Base-by-base conservation (phyloP, 2,888 invertebrate genomes). In the Aradus depressus region DNA sequence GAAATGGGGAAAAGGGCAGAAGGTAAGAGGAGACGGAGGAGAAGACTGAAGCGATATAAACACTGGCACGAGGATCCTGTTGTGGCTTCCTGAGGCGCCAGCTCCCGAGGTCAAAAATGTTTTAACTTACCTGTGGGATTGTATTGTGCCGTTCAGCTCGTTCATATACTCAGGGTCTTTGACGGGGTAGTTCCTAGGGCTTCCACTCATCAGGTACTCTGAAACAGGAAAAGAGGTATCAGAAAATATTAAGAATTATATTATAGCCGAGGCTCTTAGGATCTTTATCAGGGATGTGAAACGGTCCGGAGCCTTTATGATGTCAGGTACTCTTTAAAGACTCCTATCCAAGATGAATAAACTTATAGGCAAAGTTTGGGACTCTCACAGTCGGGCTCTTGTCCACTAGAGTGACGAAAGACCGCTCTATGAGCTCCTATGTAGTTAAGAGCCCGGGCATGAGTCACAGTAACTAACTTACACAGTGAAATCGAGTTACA, bases 71-170 rank as follows among this genome's bases (percentile, higher is more conserved):
- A 21, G 23, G 38, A 26, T 32, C 41, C 14, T 28, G 8, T 28
- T 28, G 8, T 5, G 12, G 35, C 5, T 34, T 34, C 12, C n/a
- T 34, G n/a, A 34, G 4, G 35, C 5, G 5, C 4, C 14, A 12
- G 28, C 28, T 28, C 31, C 4, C 35, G 34, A 12, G 18, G 12
- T 6, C 4, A 34, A 34, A 34, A 3, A 37, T 37, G 2, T 16
- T 8, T 8, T 25, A 25, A 44, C 43, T 52, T 45, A 60, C 60
- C 60, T 59, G 55, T 57, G 60, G 28, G 57, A 82, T 81, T 61
- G 82, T 81, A 62, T 80, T 79, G 65, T 80, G 80, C 61, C 58
- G 73, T 75, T 65, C 82, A 84, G 58, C 80, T 81, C 68, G 76
- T 77, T 63, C 76, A 79, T 53, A 55, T 54, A 59, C 53, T 60